Evolutionary conservation across 2,888 invertebrate species (phyloP), one percentile per base, ranked within the genome.

Genomic region (Apocheima hispidaria): DNA sequence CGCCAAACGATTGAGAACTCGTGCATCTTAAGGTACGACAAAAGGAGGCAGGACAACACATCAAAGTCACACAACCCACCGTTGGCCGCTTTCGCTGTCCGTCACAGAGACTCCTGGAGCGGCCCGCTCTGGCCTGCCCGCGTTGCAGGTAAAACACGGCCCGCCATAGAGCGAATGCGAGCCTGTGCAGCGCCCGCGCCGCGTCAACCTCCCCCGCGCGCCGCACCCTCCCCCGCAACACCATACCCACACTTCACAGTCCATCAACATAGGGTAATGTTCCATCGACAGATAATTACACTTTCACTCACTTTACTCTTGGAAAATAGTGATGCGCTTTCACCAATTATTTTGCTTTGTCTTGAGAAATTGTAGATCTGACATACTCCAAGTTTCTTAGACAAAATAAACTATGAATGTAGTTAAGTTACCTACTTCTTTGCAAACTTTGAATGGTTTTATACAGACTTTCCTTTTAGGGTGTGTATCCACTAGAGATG

Each of bases 111-210:
- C 83, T 86, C 52, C 83, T 78, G 14, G 86, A 83, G 36, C 87
- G 81, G 1, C 73, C 56, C 0, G 67, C 69, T 2, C 75, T 74
- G 38, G 63, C 66, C 1, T 81, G 84, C 18, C 87, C 88, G 76
- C 93, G 84, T 83, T 96, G 95, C 69, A 96, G 93, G 79, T 95
- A 94, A 80, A 96, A 94, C 41, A 96, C 95, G 55, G 95, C 95
- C 71, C 96, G 95, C 96, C 96, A 96, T 63, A 96, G 92, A 28
- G 96, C 95, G 77, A 96, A 96, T 36, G 96, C 96, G 33, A 96
- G 94, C 59, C 95, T 93, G 75, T 96, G 95, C 65, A 96, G 88
- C 70, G 95, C 90, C 60, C 94, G 94, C 69, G 94, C 94, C 10
- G 94, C 94, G 48, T 94, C 94, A 72, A 86, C 87, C 60, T 88